phyloP scores from a whole-genome alignment of 2,888 invertebrate species.

The Morpho achilles region DNA sequence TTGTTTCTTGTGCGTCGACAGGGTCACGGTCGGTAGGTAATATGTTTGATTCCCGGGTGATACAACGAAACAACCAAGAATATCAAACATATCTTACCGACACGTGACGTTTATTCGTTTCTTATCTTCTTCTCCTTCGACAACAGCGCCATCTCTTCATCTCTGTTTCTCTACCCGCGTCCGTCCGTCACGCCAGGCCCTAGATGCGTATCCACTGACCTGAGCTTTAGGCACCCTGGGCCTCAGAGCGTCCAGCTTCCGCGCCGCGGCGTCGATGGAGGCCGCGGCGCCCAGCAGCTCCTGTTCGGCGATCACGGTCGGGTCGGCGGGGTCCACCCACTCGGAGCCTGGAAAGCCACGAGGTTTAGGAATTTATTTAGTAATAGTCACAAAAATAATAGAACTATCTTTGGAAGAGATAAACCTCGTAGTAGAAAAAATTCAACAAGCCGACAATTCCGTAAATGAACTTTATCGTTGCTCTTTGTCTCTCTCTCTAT shows the following conservation, averaged over 20 bases:
- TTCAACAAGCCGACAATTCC: no score
- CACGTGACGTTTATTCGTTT: slow-evolving; percentile 38
- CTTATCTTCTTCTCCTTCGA: slow-evolving; percentile 10
- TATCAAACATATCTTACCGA: slow-evolving; percentile 99
- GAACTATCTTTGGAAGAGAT: no score
- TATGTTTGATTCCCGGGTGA: slow-evolving; percentile 99
- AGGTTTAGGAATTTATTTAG: background rate
- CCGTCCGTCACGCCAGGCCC: no score
- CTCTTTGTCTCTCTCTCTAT: no score
- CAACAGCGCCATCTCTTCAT: background rate
- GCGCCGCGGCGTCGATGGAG: slow-evolving; percentile 98
- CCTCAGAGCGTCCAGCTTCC: slow-evolving; percentile 93
- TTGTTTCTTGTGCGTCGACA: slow-evolving; percentile 22
- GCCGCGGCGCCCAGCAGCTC: slow-evolving; percentile 98
- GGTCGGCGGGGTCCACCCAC: slow-evolving; percentile 98
- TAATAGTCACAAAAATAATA: no score
- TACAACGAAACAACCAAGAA: slow-evolving; percentile 97
- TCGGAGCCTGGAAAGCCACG: slow-evolving; percentile 82
- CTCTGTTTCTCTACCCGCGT: background rate
- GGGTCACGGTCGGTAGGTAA: slow-evolving; percentile 87
- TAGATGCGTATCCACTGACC: slow-evolving; percentile 34
- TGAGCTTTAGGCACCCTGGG: slow-evolving; percentile 91
- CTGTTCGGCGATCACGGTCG: slow-evolving; percentile 98
- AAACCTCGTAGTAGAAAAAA: no score
- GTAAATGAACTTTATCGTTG: no score